These are phyloP conservation scores for Ganaspis brasiliensis DNA, from an alignment of 2,888 invertebrate genomes.

Conservation along the genomic window DNA sequence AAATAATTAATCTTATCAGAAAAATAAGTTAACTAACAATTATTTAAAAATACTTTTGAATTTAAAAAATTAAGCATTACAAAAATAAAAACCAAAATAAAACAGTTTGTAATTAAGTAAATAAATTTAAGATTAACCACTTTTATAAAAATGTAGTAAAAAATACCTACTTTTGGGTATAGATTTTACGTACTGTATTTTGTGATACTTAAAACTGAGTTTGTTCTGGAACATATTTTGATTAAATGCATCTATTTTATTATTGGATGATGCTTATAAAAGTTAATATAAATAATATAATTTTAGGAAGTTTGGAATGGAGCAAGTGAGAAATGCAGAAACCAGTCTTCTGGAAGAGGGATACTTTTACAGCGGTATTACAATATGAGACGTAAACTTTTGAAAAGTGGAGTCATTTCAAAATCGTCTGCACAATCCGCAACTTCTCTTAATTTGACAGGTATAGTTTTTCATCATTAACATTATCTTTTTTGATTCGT, in stretches of 20 bases:
- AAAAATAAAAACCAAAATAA: too few species aligned
- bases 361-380: background rate
- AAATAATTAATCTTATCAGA: background rate
- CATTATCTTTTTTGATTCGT: background rate
- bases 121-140: too few species aligned
- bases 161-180: too few species aligned
- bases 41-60: too few species aligned
- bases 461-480: background rate
- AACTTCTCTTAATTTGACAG: background rate
- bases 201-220: too few species aligned
- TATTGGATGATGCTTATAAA: too few species aligned
- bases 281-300: background rate
- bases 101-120: too few species aligned
- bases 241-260: too few species aligned
- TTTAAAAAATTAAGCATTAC: too few species aligned
- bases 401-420: background rate
- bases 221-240: too few species aligned
- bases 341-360: background rate
- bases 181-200: too few species aligned
- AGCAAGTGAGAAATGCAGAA: background rate
- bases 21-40: background rate
- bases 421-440: background rate
- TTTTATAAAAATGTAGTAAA: too few species aligned
- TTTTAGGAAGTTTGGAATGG: background rate
- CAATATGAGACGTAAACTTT: background rate